Base-by-base conservation (phyloP, 2,888 invertebrate species). In the Capitulum mitella region DNA sequence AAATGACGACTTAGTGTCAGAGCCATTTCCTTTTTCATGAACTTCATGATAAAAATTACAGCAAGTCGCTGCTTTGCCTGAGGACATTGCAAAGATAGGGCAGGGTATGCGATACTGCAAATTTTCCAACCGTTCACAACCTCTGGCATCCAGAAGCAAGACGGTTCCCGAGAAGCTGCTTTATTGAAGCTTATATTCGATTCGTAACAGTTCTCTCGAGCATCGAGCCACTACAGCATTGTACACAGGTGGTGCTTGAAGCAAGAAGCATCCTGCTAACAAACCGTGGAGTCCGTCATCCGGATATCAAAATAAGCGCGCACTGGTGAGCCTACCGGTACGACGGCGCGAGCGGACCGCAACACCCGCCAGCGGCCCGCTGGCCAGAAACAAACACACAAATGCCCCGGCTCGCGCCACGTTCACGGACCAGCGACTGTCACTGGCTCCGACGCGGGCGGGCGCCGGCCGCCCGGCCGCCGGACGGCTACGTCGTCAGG, bases 341-440 rank as follows among this genome's bases (percentile, higher is more conserved):
- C 51, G 14, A 51, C 51, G n/a, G n/a, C n/a, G n/a, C n/a, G n/a
- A 51, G 22, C 51, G 22, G 51, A 51, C 51, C 19, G 19, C 54
- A n/a, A n/a, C 6, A 26, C 29, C 12, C 16, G 61, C 61, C 61
- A 32, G 3, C 61, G 12, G 5, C 3, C 32, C 32, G 61, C 32
- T 16, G 61, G 32, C 16, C 32, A 61, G 61, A 8, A 37, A 64
- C 37, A 34, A 70, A 51, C 22, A 22, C 22, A 16, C 32, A 12
- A 70, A 70, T 70, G 70, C 70, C 70, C 70, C 58, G n/a, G 14
- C 58, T 58, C 29, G 58, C 58, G 29, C 58, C 51, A 29, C 29
- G 58, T 29, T 58, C n/a, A n/a, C 29, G 34, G 32, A 34, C 32
- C 16, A 16, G 32, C 14, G 22, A 22, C 22, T 51, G 5, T 51